Base-by-base conservation (phyloP, 1,140 invertebrate genomes). In the Lordiphosa collinella region DNA sequence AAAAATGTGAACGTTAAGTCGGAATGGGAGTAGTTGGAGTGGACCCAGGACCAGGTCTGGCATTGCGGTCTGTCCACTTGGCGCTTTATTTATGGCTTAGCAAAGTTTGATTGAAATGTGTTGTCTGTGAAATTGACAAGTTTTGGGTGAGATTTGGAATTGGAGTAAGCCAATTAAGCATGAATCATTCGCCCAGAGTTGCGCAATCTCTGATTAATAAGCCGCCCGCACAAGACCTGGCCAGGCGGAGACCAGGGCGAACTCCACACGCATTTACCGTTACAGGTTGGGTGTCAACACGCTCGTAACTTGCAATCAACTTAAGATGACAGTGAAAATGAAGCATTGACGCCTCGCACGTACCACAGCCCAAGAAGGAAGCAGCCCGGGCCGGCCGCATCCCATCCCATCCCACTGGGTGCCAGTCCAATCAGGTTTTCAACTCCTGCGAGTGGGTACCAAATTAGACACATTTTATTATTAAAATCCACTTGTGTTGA, bases 241-340 rank as follows among this genome's bases (percentile, higher is more conserved):
- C n/a, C n/a, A n/a, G n/a, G n/a, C n/a, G n/a, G n/a, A n/a, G n/a
- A n/a, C n/a, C 18, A 29, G 35, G 41, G 51, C 31, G 37, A 49
- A 68, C 70, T 61, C 50, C 29, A 32, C 46, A 76, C 72, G 61
- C 72, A 76, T 66, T 72, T 72, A 78, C 73, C 67, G 73, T 76
- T 76, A 76, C 22, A 51, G 49, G 12, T 22, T 18, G 66, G 75
- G 73, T 80, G 75, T 80, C 76, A 84, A 76, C 82, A 88, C 62
- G 86, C 69, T 88, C 86, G 86, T 88, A 88, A 88, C 82, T 88
- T 88, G 86, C 86, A 88, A 88, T 88, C 86, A 88, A 86, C 73
- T 86, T 88, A 88, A 88, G 86, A 88, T 88, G 86, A 88, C 86
- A 88, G 79, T 66, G 86, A 62, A 88, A 88, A 88, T 88, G 86